phyloP scores from a whole-genome alignment of 2,113 vertebrate species.

The Polypterus senegalus region DNA sequence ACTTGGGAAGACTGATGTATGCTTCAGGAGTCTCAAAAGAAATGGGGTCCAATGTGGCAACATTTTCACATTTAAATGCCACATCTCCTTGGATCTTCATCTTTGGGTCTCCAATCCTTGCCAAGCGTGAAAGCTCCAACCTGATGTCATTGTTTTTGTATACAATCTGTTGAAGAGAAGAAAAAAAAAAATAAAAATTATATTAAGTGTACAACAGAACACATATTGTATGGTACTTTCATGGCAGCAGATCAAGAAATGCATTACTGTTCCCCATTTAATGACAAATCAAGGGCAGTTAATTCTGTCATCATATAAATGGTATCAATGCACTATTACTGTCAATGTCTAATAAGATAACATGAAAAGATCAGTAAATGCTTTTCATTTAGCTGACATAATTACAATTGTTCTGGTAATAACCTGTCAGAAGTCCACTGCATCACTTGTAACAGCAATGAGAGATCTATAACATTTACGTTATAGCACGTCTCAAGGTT shows the following conservation, averaged over 20 bases:
- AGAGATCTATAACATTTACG: no score
- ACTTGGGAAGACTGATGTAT: conserved; percentile 84
- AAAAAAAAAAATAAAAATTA: neutral
- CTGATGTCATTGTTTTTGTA: conserved; percentile 98
- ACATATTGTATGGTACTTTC: neutral
- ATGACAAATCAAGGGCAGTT: conserved; percentile 5
- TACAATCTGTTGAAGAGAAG: conserved; percentile 66
- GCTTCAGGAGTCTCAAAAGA: conserved; percentile 90
- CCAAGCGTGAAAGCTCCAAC: conserved; percentile 86
- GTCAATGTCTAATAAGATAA: conserved; percentile 3
- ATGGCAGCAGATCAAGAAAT: neutral
- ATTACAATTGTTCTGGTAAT: neutral
- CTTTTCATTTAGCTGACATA: neutral
- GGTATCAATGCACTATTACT: neutral
- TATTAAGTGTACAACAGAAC: neutral
- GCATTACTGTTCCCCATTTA: neutral
- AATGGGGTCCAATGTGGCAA: conserved; percentile 89
- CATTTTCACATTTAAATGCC: conserved; percentile 88
- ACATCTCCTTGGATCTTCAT: conserved; percentile 96
- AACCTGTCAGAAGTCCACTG: neutral
- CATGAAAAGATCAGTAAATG: conserved; percentile 2
- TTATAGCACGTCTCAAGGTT: no score
- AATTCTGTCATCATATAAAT: conserved; percentile 2
- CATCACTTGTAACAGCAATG: no score
- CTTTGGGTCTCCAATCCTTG: conserved; percentile 87